phyloP scores from a whole-genome alignment of 2,888 invertebrate genomes.

The Chrysina gloriosa region DNA sequence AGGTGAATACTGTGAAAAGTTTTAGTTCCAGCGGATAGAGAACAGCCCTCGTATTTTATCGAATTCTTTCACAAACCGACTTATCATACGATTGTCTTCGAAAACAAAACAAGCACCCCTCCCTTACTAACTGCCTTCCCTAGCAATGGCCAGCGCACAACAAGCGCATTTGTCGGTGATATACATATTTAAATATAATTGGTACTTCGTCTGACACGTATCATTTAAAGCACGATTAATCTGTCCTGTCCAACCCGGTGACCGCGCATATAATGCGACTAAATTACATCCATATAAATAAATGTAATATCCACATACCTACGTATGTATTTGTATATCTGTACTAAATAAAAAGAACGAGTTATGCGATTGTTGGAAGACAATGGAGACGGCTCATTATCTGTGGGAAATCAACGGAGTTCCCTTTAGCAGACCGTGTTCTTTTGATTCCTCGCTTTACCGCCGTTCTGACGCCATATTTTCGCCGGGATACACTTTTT shows the following conservation, averaged over 20 bases:
- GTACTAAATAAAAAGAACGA: constrained; percentile 27
- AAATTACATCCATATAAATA: constrained; percentile 28
- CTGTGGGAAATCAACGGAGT: constrained; percentile 30
- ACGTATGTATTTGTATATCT: neutral
- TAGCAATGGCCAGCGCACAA: neutral
- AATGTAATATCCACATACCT: neutral
- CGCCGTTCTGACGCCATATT: neutral
- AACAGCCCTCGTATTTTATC: too few species aligned
- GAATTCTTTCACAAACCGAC: too few species aligned
- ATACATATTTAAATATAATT: constrained; percentile 37
- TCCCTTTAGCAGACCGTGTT: neutral
- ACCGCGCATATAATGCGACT: constrained; percentile 2
- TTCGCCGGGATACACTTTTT: neutral
- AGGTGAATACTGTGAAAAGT: too few species aligned
- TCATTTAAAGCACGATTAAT: constrained; percentile 33
- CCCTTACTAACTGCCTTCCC: neutral
- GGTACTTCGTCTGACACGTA: constrained; percentile 33
- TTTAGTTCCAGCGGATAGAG: too few species aligned
- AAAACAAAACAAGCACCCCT: neutral
- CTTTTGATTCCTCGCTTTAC: neutral
- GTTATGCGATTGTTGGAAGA: constrained; percentile 33
- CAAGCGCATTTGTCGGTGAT: constrained; percentile 11
- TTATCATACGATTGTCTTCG: neutral
- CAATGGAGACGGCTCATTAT: constrained; percentile 26
- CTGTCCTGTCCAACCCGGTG: constrained; percentile 15